phyloP scores from a whole-genome alignment of 2,888 invertebrate genomes.

The Phania funesta region DNA sequence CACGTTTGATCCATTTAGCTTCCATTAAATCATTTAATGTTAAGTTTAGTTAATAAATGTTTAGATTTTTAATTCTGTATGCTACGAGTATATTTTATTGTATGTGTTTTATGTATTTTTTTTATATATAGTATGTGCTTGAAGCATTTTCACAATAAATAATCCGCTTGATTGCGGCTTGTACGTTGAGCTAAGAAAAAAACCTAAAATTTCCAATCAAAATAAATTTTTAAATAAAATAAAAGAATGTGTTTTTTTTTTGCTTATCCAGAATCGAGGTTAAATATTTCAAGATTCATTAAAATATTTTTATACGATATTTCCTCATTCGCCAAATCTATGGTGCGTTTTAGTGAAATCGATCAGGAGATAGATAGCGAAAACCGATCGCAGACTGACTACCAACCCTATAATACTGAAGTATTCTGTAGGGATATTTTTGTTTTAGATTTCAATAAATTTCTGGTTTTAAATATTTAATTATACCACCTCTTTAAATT shows the following conservation, averaged over 20 bases:
- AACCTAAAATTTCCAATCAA: conserved; percentile 32
- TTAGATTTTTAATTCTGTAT: conserved; percentile 51
- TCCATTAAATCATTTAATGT: conserved; percentile 62
- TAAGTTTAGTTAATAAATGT: conserved; percentile 64
- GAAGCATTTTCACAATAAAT: conserved; percentile 50
- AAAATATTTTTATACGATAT: too few relatives aligned
- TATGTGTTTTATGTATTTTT: conserved; percentile 29
- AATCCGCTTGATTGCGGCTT: conserved; percentile 34
- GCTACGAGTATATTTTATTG: conserved; percentile 32
- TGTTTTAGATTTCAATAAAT: too few relatives aligned
- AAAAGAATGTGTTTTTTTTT: neutral
- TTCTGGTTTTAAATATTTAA: too few relatives aligned
- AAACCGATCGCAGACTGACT: too few relatives aligned
- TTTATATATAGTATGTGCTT: conserved; percentile 53
- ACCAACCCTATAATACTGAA: too few relatives aligned
- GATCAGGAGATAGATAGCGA: too few relatives aligned
- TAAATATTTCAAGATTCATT: too few relatives aligned
- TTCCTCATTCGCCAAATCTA: too few relatives aligned
- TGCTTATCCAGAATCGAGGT: too few relatives aligned
- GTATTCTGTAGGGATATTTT: too few relatives aligned
- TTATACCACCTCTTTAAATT: too few relatives aligned
- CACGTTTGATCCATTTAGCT: conserved; percentile 61
- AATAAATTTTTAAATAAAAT: conserved; percentile 27
- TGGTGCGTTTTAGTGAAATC: too few relatives aligned
- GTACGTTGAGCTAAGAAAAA: conserved; percentile 41